Evolutionary conservation across 2,113 vertebrate species (phyloP), one percentile per base, ranked within the genome.

Genomic region (Callorhinus ursinus): DNA sequence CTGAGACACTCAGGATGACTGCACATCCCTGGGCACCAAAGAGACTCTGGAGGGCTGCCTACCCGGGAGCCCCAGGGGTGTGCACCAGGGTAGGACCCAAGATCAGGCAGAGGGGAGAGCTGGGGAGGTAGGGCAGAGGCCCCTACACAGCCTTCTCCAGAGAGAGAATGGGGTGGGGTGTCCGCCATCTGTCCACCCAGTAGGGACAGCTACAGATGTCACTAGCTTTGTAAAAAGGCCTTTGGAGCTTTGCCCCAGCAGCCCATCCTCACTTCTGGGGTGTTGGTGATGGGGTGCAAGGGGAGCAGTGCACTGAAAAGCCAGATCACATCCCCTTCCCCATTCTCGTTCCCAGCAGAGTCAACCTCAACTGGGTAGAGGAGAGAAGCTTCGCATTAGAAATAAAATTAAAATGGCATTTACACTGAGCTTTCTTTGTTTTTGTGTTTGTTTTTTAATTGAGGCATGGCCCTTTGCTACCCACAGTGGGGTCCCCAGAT

Each of bases 61-160:
- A 31, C 88, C 1, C 5, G 26, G 8, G 49, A 57, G 22, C 18
- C 39, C 42, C 26, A 1, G 4, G 4, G 10, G 12, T 53, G 18
- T 33, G 28, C 7, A 7, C 11, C 0, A 76, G 0, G 19, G 7
- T 42, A 65, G 28, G 74, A 72, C n/a, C 33, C 21, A n/a, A 51
- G 26, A 16, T 6, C 21, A 72, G 51, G 51, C 22, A 2, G 21
- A 33, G 49, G 55, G 72, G 0, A 0, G 51, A 51, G 74, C 26
- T 28, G 24, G 72, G 15, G n/a, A 74, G 51, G 5, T 55, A 65
- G 46, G 16, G 57, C 28, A 63, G 42, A 63, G 53, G 33, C 4
- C 51, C 42, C 33, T 59, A 1, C 21, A 10, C 9, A 71, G 53
- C 72, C 0, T 53, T 61, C 63, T 87, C 46, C 82, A 55, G 53